Evolutionary conservation across 2,888 invertebrate genomes (phyloP), one percentile per base, ranked within the genome.

Genomic region (Agonopterix heracliana): DNA sequence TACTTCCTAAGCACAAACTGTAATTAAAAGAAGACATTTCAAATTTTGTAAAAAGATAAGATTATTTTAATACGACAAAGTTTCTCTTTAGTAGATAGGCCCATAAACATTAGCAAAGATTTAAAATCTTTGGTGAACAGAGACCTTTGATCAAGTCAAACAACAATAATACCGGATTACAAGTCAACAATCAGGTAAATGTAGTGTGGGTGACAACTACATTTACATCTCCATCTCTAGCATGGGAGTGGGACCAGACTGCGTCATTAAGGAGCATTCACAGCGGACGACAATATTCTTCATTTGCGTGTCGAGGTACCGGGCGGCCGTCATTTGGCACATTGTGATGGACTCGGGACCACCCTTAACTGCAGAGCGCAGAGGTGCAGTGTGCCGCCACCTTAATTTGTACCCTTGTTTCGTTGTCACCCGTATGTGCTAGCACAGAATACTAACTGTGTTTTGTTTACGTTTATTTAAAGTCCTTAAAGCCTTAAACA

Each of bases 231-330:
- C 26, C 5, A 26, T 26, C 17, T 17, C 26, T 26, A 26, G 26
- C 26, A 26, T 26, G 26, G 26, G 26, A 26, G 26, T 26, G 26
- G 26, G 26, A 26, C 26, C 26, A 26, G 26, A 73, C 72, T 63
- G 70, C 80, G 69, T 86, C 88, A 87, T 87, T 88, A 87, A 82
- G 86, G 79, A 77, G 82, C 70, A 88, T 88, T 88, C 87, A 87
- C 73, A 68, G 71, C 70, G 75, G 73, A 81, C 84, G 84, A 87
- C 87, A 88, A 88, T 88, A 88, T 88, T 88, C 88, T 87, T 88
- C 88, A 87, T 88, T 88, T 86, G 84, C 87, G 83, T 82, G 74
- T 78, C 72, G 73, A 12, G 26, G 41, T 41, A n/a, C 38, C 38
- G 38, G 71, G 69, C 64, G 72, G 74, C 66, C 81, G 78, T 86